Evolutionary conservation across 2,888 invertebrate species (phyloP), one percentile per base, ranked within the genome.

Genomic region (Hydrotaea diabolus): DNA sequence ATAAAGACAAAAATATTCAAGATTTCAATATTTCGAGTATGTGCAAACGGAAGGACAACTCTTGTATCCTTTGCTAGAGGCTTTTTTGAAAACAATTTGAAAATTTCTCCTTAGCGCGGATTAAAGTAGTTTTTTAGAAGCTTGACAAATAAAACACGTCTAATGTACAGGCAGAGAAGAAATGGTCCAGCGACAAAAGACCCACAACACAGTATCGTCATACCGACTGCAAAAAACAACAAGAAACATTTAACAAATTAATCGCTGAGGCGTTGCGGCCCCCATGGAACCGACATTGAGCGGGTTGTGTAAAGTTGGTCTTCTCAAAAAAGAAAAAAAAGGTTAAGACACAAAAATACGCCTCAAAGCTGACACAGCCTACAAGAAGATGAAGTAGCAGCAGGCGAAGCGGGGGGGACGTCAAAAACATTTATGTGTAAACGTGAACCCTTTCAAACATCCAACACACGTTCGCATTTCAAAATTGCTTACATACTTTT

Each of bases 181-280:
- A 23, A 15, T 19, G 43, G 43, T 39, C 66, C 17, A 39, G 13
- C 43, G 1, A 3, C 3, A 9, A 43, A 43, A 13, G 15, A 2
- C 43, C 43, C 11, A 43, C 3, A 9, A 43, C n/a, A n/a, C n/a
- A n/a, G n/a, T n/a, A n/a, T n/a, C n/a, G 43, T 2, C 31, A 31
- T 31, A 31, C 31, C 3, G 43, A 43, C 3, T 9, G 11, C 3
- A 3, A n/a, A 49, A 1, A 49, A 49, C 15, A 46, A 46, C 69
- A 69, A 66, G 80, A 80, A 83, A 62, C 71, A 78, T 73, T 83
- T 78, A 87, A 85, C 87, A 81, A 85, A 87, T 86, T 86, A 86
- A 86, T 86, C 85, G 85, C 83, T 86, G 85, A 87, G 86, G 86
- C 87, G 87, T 87, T 82, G 82, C 87, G 80, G 62, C 39, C 74